A percentile compares a stretch with the other conserved stretches of the same genome.
Conservation (phyloP, 2,797 vertebrate genomes). For the Carcharodon carcharias region DNA sequence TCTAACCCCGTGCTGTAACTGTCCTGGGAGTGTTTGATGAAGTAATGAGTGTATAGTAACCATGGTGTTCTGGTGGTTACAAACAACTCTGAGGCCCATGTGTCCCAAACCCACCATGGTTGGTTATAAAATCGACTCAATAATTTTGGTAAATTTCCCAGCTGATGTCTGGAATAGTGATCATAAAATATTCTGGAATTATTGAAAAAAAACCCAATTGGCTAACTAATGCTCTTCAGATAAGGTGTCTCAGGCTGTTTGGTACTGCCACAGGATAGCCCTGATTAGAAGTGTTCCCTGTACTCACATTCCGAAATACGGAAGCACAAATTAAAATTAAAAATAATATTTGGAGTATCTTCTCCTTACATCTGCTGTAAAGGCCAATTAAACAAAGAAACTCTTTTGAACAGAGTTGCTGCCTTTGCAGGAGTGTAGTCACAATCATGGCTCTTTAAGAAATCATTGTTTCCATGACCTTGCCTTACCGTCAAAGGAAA, state of each 20-base stretch:
- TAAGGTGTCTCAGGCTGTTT: background rate
- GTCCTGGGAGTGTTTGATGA: background rate
- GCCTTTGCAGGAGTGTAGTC: background rate
- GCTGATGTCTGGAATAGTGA: background rate
- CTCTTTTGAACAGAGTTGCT: background rate
- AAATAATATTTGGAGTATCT: background rate
- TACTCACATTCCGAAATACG: background rate
- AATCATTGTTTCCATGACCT: background rate
- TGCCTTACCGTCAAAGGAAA: background rate
- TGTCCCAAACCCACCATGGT: no score
- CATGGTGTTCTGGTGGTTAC: background rate
- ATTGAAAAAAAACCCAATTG: background rate
- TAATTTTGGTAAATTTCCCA: background rate
- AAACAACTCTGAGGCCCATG: no score
- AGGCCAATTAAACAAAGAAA: background rate
- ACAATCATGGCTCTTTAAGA: background rate
- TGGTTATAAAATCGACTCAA: background rate
- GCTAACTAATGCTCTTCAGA: background rate
- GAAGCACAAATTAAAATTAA: background rate
- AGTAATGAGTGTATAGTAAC: no score
- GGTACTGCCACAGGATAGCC: background rate
- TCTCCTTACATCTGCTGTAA: no score
- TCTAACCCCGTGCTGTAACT: background rate
- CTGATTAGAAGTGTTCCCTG: background rate
- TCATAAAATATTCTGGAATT: background rate